Evolutionary conservation across 2,113 vertebrate species (phyloP).

Genomic region (Neolamprologus cancellatus): DNA sequence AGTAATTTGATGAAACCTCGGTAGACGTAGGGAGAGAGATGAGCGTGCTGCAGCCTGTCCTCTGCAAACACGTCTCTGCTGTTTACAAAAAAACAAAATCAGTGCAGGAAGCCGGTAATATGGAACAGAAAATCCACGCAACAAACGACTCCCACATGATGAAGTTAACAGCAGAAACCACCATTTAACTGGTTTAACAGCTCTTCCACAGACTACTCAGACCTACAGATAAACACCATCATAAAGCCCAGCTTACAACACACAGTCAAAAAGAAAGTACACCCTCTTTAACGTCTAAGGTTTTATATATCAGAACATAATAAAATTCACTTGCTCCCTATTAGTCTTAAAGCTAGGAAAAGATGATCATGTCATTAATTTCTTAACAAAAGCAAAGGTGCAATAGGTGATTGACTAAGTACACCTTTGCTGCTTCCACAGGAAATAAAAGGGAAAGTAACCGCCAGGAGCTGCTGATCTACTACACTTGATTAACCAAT

Average conservation of each 20-base stretch:
- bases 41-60: constrained; percentile 27
- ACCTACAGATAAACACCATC: neutral
- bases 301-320: neutral
- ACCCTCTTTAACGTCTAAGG: neutral
- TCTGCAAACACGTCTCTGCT: neutral
- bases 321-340: neutral
- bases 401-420: neutral
- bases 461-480: neutral
- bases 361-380: neutral
- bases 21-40: neutral
- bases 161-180: neutral
- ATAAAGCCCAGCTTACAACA: neutral
- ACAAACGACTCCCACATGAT: neutral
- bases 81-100: constrained; percentile 13
- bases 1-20: neutral
- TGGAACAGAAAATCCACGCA: neutral
- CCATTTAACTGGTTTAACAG: neutral
- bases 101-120: neutral
- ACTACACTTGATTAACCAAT: neutral
- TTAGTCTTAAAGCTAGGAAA: neutral
- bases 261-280: neutral
- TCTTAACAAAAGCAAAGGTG: neutral
- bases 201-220: neutral
- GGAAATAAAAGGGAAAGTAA: neutral
- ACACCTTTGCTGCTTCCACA: neutral